phyloP scores from a whole-genome alignment of 2,113 vertebrate species.

The Lasiurus borealis region DNA sequence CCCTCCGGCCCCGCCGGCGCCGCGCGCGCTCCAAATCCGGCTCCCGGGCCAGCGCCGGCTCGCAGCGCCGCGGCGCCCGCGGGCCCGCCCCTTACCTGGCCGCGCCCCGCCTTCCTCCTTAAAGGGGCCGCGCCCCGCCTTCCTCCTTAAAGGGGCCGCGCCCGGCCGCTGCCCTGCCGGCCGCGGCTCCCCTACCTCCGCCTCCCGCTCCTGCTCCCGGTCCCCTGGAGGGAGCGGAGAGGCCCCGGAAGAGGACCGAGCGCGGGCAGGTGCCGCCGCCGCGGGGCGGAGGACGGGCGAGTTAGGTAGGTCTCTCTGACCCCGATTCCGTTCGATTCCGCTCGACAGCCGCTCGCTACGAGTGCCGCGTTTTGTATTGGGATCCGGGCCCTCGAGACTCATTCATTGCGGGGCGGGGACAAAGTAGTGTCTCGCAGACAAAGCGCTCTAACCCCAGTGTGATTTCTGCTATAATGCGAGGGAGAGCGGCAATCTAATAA shows the following conservation, averaged over 20 bases:
- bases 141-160: constrained; percentile 80
- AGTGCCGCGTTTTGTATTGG: fast-evolving
- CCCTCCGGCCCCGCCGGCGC: constrained; percentile 57
- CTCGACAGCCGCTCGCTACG: fast-evolving
- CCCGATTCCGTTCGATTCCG: neutral
- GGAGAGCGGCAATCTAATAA: neutral
- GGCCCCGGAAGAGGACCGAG: fast-evolving
- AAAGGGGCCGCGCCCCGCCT: constrained; percentile 73
- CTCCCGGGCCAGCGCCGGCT: constrained; percentile 28
- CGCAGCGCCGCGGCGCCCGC: too few relatives aligned
- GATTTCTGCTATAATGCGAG: neutral
- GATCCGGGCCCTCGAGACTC: neutral
- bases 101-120: too few relatives aligned
- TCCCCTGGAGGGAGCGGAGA: fast-evolving
- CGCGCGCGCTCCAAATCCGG: constrained; percentile 71
- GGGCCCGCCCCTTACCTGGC: constrained; percentile 83
- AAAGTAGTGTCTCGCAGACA: fast-evolving
- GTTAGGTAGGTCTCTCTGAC: neutral
- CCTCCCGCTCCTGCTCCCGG: fast-evolving
- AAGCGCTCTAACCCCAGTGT: fast-evolving
- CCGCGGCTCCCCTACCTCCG: fast-evolving
- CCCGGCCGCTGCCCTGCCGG: too few relatives aligned
- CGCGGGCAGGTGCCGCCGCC: neutral
- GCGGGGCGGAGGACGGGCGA: neutral
- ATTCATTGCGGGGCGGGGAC: neutral